Evolutionary conservation across 2,888 invertebrate species (phyloP).

Genomic region (Drosophila mimica): DNA sequence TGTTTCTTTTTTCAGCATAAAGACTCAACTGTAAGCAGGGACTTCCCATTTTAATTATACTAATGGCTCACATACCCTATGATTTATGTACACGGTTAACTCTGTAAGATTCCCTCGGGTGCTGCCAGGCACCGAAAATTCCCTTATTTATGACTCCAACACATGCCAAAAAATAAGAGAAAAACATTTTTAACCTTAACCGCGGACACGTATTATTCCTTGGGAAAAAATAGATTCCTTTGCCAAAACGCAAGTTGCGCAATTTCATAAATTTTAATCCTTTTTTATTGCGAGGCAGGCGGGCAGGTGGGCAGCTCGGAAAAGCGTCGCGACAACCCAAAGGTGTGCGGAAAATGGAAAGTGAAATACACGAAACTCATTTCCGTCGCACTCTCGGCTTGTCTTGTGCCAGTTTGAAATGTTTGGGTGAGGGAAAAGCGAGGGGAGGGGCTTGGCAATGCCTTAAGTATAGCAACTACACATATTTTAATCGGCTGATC

Average conservation of each 20-base stretch:
- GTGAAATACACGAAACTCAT: slow-evolving; percentile 78
- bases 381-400: slow-evolving; percentile 54
- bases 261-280: slow-evolving; percentile 81
- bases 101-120: slow-evolving; percentile 17
- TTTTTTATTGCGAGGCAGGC: slow-evolving; percentile 69
- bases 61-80: slow-evolving; percentile 45
- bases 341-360: slow-evolving; percentile 64
- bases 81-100: slow-evolving; percentile 51
- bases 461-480: slow-evolving; percentile 20
- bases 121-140: slow-evolving; percentile 23
- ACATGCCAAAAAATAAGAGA: slow-evolving; percentile 13
- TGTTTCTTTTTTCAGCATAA: slow-evolving; percentile 1
- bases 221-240: slow-evolving; percentile 45
- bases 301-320: neutral
- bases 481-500: neutral
- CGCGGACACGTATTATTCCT: slow-evolving; percentile 59
- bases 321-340: slow-evolving; percentile 25
- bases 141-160: slow-evolving; percentile 61
- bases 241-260: slow-evolving; percentile 66
- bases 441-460: slow-evolving; percentile 1
- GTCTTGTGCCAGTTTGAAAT: slow-evolving; percentile 12
- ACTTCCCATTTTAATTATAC: neutral
- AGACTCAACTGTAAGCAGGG: neutral
- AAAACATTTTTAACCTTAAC: slow-evolving; percentile 40
- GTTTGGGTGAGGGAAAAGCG: neutral